Evolutionary conservation across 2,888 invertebrate genomes (phyloP).

Genomic region (Phaonia tiefii): DNA sequence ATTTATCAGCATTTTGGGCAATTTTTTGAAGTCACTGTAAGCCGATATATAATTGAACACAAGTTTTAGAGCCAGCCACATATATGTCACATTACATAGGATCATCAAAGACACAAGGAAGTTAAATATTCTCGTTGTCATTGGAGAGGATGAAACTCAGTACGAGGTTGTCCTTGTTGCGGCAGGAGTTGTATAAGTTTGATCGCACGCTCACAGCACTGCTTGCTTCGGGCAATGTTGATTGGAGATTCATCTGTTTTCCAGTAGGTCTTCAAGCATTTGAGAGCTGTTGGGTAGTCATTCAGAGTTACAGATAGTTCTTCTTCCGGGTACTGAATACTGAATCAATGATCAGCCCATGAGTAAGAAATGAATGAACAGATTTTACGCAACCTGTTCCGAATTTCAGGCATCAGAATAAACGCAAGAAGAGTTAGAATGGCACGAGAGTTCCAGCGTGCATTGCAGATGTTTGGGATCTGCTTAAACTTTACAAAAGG

Average conservation of each 20-base stretch:
- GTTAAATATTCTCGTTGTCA: too few relatives aligned
- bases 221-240: too few relatives aligned
- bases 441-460: conserved; percentile 6
- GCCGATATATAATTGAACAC: too few relatives aligned
- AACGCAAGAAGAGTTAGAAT: not conserved
- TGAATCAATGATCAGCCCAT: conserved; percentile 12
- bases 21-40: too few relatives aligned
- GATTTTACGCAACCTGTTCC: conserved; percentile 10
- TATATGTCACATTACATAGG: too few relatives aligned
- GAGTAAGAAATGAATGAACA: not conserved
- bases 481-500: conserved; percentile 14
- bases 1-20: not conserved
- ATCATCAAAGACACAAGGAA: too few relatives aligned
- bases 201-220: too few relatives aligned
- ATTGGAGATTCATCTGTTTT: not conserved
- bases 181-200: too few relatives aligned
- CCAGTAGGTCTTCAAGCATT: conserved; percentile 7
- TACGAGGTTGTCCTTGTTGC: too few relatives aligned
- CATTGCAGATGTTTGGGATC: conserved; percentile 8
- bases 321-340: not conserved
- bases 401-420: conserved; percentile 9
- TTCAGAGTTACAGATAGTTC: conserved; percentile 3
- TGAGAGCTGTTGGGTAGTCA: conserved; percentile 16
- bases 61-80: too few relatives aligned
- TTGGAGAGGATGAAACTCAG: too few relatives aligned